A percentile compares a stretch with the other conserved stretches of the same genome.
Evolutionary conservation across 1,140 invertebrate genomes (phyloP).

Genomic region (Solen grandis): DNA sequence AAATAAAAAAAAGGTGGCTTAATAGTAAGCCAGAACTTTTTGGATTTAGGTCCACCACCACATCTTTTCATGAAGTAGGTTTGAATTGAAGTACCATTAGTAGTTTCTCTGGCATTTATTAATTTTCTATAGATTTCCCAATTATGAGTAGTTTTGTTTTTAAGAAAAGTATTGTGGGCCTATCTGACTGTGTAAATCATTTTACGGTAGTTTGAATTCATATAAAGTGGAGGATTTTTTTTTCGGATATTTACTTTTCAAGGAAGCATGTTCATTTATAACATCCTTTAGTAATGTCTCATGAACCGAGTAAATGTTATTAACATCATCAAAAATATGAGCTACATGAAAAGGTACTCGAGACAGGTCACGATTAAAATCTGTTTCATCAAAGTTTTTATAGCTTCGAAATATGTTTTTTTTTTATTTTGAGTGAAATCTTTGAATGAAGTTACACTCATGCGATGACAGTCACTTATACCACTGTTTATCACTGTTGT

Average conservation of each 20-base stretch:
- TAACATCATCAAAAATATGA: conserved; percentile 12
- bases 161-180: conserved; percentile 1
- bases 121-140: conserved; percentile 9
- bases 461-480: conserved; percentile 22
- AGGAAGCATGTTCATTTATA: background rate
- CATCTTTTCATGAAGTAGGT: conserved; percentile 8
- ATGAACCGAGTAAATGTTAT: conserved; percentile 20
- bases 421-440: background rate
- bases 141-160: conserved; percentile 1
- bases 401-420: conserved; percentile 3
- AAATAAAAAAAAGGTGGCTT: background rate
- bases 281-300: background rate
- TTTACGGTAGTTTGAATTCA: conserved; percentile 7
- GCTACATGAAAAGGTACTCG: conserved; percentile 12
- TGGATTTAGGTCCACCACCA: conserved; percentile 17
- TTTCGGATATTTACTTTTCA: background rate
- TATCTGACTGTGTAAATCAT: background rate
- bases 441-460: background rate
- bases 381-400: conserved; percentile 5
- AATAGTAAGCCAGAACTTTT: conserved; percentile 19
- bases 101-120: background rate
- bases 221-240: conserved; percentile 1
- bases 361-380: background rate
- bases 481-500: background rate
- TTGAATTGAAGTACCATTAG: background rate